Percentiles rank a stretch among this genome's conserved stretches.
phyloP scores from a whole-genome alignment of 2,113 vertebrate species.

The Sander vitreus region DNA sequence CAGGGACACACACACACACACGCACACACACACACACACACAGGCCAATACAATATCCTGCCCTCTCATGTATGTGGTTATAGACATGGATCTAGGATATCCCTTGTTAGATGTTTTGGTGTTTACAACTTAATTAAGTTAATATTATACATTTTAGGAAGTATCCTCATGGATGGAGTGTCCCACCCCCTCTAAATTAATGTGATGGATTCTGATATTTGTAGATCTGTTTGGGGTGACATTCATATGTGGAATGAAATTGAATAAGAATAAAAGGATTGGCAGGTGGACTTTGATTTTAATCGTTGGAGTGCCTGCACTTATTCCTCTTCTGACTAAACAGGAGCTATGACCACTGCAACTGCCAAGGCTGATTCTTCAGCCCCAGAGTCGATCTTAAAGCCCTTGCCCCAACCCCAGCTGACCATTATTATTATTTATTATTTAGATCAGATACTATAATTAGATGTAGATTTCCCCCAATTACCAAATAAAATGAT shows the following conservation, averaged over 20 bases:
- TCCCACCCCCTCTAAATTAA: background rate
- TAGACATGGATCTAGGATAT: background rate
- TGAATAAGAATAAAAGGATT: background rate
- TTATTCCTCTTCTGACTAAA: background rate
- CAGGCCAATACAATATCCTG: background rate
- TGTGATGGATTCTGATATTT: background rate
- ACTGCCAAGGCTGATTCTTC: background rate
- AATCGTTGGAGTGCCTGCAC: background rate
- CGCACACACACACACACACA: background rate
- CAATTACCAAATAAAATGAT: background rate
- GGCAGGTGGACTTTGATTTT: background rate
- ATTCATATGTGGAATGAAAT: background rate
- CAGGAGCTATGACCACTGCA: background rate
- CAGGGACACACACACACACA: background rate
- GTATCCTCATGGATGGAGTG: background rate
- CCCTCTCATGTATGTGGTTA: background rate
- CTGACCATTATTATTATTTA: background rate
- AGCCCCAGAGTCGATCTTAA: background rate
- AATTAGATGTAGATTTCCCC: background rate
- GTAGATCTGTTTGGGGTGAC: background rate
- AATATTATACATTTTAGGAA: too few relatives aligned
- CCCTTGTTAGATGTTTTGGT: too few relatives aligned
- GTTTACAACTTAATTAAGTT: too few relatives aligned
- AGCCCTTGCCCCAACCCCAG: background rate
- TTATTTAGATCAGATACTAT: background rate